Conservation (phyloP, 2,888 invertebrate species). For the Eupeodes luniger region DNA sequence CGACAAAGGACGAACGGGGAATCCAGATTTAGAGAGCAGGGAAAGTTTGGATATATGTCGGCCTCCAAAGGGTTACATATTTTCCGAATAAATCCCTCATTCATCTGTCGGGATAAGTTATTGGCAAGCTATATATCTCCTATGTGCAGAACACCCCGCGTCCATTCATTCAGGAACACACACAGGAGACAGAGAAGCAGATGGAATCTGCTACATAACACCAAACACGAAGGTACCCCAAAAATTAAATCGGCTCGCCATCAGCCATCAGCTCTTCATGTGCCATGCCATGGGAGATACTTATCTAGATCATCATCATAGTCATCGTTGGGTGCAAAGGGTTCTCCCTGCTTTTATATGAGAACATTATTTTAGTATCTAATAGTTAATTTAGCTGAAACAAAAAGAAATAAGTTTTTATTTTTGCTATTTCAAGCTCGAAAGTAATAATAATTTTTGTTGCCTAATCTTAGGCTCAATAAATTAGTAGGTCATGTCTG, state of each 20-base stretch:
- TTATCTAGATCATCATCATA: constrained; percentile 51
- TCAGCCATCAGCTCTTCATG: neutral
- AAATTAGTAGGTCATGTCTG: constrained; percentile 44
- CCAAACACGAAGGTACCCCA: constrained; percentile 31
- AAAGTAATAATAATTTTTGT: constrained; percentile 48
- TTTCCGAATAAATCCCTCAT: constrained; percentile 78
- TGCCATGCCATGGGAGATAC: constrained; percentile 42
- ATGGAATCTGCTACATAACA: constrained; percentile 61
- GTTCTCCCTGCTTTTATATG: neutral
- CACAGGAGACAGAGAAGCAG: constrained; percentile 40
- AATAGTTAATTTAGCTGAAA: constrained; percentile 48
- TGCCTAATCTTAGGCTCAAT: constrained; percentile 70
- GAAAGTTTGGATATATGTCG: constrained; percentile 58
- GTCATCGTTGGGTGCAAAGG: constrained; percentile 26
- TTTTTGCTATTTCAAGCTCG: constrained; percentile 33
- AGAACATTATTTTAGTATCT: constrained; percentile 45
- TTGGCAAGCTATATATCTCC: constrained; percentile 76
- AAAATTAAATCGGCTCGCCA: constrained; percentile 21
- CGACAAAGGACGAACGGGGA: neutral
- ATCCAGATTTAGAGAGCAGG: constrained; percentile 13
- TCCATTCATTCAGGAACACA: constrained; percentile 18
- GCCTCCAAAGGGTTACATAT: constrained; percentile 77
- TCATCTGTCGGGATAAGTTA: constrained; percentile 78
- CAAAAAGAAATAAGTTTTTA: constrained; percentile 32
- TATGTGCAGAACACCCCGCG: constrained; percentile 22